Conservation (phyloP, 2,113 vertebrate genomes). For the Melanotaenia duboulayi region DNA sequence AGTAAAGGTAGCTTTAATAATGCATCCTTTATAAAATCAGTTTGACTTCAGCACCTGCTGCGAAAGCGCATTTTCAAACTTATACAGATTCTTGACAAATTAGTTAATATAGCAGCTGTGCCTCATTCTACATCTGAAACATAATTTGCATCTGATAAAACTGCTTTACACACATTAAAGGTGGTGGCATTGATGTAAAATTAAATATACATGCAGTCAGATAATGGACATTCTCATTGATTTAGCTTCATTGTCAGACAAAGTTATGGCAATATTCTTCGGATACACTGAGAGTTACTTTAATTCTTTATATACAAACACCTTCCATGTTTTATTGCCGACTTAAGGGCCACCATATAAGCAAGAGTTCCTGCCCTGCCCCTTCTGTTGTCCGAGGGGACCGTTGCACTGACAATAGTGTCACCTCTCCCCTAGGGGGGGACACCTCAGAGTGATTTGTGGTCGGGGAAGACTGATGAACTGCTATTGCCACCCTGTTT, state of each 20-base stretch:
- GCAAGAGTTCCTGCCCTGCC: conserved; percentile 59
- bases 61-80: conserved; percentile 59
- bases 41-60: conserved; percentile 66
- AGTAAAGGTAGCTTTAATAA: conserved; percentile 84
- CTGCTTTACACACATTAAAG: conserved; percentile 4
- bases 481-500: conserved; percentile 81
- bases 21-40: conserved; percentile 79
- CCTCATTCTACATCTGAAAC: conserved; percentile 20
- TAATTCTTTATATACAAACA: neutral
- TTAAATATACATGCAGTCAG: conserved; percentile 16
- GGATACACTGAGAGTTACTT: conserved; percentile 9
- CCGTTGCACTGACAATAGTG: conserved; percentile 73
- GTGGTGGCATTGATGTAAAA: conserved; percentile 17
- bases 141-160: conserved; percentile 18
- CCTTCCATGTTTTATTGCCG: conserved; percentile 23
- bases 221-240: conserved; percentile 30
- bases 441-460: conserved; percentile 79
- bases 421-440: conserved; percentile 69
- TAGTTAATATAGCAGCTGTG: conserved; percentile 33
- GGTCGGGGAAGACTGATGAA: conserved; percentile 80
- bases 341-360: conserved; percentile 51
- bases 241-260: conserved; percentile 29
- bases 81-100: conserved; percentile 58
- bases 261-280: conserved; percentile 10
- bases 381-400: conserved; percentile 72